Percentiles rank a stretch among this genome's conserved stretches.
These are phyloP conservation scores for Mustelus asterias DNA, from an alignment of 2,113 vertebrate species.

Conservation along the genomic window DNA sequence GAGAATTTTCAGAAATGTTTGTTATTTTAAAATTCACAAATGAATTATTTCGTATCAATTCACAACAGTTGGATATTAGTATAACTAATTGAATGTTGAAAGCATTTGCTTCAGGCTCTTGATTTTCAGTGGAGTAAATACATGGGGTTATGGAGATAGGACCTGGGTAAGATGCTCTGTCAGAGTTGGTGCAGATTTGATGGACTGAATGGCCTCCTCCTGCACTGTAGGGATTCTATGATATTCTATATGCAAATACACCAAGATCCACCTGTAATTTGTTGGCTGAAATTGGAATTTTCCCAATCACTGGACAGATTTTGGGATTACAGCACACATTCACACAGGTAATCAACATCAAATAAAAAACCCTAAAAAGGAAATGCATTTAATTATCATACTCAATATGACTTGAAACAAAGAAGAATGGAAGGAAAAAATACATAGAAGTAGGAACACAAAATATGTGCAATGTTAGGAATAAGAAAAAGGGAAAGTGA, in stretches of 20 bases:
- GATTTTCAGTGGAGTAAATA: not conserved
- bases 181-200: too few species aligned
- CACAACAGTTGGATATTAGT: not conserved
- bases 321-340: not conserved
- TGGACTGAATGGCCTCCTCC: too few species aligned
- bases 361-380: not conserved
- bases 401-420: not conserved
- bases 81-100: not conserved
- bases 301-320: not conserved
- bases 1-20: not conserved
- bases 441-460: not conserved
- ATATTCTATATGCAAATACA: not conserved
- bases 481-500: not conserved
- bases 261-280: not conserved
- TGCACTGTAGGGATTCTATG: too few species aligned
- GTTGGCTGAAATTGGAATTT: not conserved
- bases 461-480: not conserved
- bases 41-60: not conserved
- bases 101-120: constrained; percentile 7
- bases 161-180: too few species aligned
- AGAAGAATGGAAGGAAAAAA: not conserved
- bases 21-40: not conserved
- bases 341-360: not conserved
- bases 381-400: not conserved
- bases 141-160: too few species aligned